Percentiles rank a stretch among this genome's conserved stretches.
Conservation (phyloP, 2,113 vertebrate species). For the Eulemur macaco region DNA sequence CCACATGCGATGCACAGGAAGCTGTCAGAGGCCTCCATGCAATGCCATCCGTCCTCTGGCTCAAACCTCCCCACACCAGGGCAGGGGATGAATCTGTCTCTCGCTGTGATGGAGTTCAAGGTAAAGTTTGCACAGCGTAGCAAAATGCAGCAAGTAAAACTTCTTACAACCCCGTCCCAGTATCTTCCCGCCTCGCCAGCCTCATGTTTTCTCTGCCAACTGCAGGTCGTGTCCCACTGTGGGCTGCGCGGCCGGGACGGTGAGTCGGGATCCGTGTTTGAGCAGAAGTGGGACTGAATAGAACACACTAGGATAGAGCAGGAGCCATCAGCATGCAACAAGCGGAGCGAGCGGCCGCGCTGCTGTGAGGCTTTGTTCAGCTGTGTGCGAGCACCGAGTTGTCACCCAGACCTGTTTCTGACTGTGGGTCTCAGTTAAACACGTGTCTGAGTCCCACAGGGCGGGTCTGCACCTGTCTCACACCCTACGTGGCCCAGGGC, state of each 20-base stretch:
- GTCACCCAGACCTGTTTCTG: not conserved
- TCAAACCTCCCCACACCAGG: not conserved
- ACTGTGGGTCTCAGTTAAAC: not conserved
- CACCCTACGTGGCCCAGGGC: too few relatives aligned
- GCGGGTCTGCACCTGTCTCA: fast-evolving
- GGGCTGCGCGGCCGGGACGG: fast-evolving
- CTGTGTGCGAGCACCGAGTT: not conserved
- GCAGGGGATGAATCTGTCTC: too few relatives aligned
- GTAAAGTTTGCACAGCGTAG: not conserved
- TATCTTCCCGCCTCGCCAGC: not conserved
- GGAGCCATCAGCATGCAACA: not conserved
- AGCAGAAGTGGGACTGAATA: not conserved
- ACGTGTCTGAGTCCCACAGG: not conserved
- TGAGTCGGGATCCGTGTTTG: not conserved
- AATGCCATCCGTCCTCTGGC: too few relatives aligned
- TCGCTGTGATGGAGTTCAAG: not conserved
- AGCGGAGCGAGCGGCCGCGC: fast-evolving
- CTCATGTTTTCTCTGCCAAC: not conserved
- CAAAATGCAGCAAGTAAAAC: not conserved
- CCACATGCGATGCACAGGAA: not conserved
- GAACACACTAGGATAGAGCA: not conserved
- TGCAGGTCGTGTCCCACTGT: fast-evolving
- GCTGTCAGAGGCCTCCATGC: not conserved
- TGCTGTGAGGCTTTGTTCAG: not conserved
- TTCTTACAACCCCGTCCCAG: fast-evolving